Base-by-base conservation (phyloP, 2,797 vertebrate species). In the Syndactyla subalaris region DNA sequence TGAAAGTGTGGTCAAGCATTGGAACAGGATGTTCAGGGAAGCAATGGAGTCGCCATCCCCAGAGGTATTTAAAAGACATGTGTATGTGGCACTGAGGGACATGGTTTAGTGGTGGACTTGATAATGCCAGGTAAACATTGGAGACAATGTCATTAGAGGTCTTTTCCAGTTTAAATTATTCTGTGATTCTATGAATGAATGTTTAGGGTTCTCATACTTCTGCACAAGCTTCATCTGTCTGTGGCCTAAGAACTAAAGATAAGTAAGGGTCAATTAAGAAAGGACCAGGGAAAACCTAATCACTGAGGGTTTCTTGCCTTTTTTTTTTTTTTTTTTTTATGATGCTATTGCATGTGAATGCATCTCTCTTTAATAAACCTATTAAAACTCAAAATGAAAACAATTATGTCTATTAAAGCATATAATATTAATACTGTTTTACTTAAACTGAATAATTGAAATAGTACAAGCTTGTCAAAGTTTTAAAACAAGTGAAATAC, bases 401-500 rank as follows among this genome's bases (percentile, higher is more conserved):
- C 24, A 74, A 73, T 41, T 58, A 14, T 38, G 26, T 29, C 10
- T 75, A 38, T 48, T 74, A 75, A 88, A 89, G 61, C 11, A 29
- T 57, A 71, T 55, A 78, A 29, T 49, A 88, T 29, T 48, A 63
- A 77, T 57, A 67, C 4, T 30, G 9, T 14, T 84, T 93, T 78
- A 72, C 34, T 88, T 72, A 49, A 9, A 70, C 3, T 61, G 61
- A 34, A 81, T 90, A 93, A 88, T 8, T 85, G 55, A 94, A 88
- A 55, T 19, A 61, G 32, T 59, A 88, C 5, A 5, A 66, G 39
- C 32, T 55, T 86, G 63, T 79, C 59, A 62, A 86, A 88, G 36
- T 78, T 92, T 92, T 85, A 70, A 85, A 91, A 83, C 58, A 91
- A 95, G 66, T 78, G 30, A 86, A 85, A 84, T 51, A 90, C 14